Base-by-base conservation (phyloP, 2,797 vertebrate species). In the Ispidina lecontei region DNA sequence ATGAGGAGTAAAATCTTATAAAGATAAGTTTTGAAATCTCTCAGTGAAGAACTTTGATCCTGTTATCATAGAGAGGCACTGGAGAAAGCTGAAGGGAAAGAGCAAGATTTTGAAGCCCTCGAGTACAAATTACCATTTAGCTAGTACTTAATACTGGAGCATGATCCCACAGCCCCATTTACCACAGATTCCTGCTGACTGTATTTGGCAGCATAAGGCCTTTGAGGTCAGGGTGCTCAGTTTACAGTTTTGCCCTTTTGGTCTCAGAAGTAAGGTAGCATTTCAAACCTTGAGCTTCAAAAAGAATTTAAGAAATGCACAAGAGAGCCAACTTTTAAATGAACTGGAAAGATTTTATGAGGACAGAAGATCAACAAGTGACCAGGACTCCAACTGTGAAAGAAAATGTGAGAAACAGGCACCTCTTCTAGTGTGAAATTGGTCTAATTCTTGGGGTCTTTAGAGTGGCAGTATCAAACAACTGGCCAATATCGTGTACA, bases 321-420 rank as follows among this genome's bases (percentile, higher is more conserved):
- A 91, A 51, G 94, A 90, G 91, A 96, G 95, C 94, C 96, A 96
- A 94, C 84, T 96, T 97, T 96, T 95, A 95, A 94, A 95, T 96
- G 96, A 95, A 91, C 93, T 96, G 93, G 94, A 97, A 96, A 97
- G 93, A 95, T 94, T 96, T 88, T 94, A 96, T 94, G 86, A 93
- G 92, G 89, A 95, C 94, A 94, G 93, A 94, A 91, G 93, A 95
- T 96, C 93, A 96, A 93, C 90, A 93, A 94, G 81, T 95, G 83
- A 91, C 93, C 92, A 70, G 95, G 74, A 88, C 79, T 96, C 95
- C 94, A 96, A 91, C 94, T 94, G 93, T 94, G 95, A 95, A 93
- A 94, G 92, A 95, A 96, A 95, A 95, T 95, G 95, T 96, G 94
- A 94, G 86, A 91, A 95, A 95, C 82, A 92, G 59, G 69, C 90